Conservation (phyloP, 2,888 invertebrate species). For the Lasioglossum vierecki region DNA sequence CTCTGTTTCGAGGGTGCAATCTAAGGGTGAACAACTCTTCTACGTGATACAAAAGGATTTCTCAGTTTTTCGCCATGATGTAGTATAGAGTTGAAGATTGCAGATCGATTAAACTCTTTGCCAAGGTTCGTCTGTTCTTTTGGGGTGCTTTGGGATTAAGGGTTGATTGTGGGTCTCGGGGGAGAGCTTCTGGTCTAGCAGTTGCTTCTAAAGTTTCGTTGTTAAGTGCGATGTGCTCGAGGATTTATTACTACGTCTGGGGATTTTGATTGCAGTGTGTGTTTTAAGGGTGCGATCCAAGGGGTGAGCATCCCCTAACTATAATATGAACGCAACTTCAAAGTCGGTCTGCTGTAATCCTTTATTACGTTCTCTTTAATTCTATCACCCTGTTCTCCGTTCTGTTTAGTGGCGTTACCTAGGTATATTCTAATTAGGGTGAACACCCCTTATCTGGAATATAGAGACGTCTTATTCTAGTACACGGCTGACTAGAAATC, state of each 20-base stretch:
- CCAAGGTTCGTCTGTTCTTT: background rate
- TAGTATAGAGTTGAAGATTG: background rate
- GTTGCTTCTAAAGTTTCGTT: background rate
- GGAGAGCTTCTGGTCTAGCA: background rate
- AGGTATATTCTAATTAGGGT: background rate
- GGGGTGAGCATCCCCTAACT: background rate
- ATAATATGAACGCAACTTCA: background rate
- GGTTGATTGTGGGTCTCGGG: constrained; percentile 1
- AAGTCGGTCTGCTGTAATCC: background rate
- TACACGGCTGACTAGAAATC: background rate
- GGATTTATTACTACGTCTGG: constrained; percentile 29
- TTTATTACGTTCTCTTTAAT: background rate
- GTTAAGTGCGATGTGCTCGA: background rate
- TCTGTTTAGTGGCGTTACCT: background rate
- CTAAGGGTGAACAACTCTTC: background rate
- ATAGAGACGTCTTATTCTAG: background rate
- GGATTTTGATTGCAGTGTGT: constrained; percentile 21
- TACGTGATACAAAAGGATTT: background rate
- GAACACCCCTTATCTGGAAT: background rate
- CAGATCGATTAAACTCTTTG: background rate
- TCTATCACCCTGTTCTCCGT: background rate
- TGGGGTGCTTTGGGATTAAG: background rate
- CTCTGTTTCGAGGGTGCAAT: background rate
- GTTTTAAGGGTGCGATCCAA: background rate
- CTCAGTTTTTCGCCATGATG: background rate